Percentiles rank a stretch among this genome's conserved stretches.
Evolutionary conservation across 2,888 invertebrate genomes (phyloP).

Genomic region (Serripes groenlandicus): DNA sequence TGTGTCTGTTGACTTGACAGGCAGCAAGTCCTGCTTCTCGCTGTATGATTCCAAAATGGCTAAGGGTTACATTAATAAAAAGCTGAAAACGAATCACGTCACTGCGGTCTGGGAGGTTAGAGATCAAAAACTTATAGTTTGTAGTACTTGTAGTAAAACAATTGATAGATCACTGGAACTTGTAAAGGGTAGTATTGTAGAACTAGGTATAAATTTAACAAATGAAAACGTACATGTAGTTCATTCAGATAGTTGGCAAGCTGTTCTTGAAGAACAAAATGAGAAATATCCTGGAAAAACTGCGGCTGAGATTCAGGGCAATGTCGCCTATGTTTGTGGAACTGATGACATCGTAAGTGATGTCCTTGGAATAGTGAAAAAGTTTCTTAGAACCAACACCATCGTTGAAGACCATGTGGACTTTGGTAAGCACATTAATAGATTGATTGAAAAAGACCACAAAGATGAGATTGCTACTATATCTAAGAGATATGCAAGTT

Average conservation of each 20-base stretch:
- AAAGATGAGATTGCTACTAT: constrained; percentile 47
- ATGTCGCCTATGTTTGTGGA: constrained; percentile 20
- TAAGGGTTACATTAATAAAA: constrained; percentile 42
- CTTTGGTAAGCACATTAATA: constrained; percentile 30
- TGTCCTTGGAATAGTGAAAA: constrained; percentile 35
- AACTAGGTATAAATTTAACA: constrained; percentile 13
- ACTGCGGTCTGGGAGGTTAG: constrained; percentile 49
- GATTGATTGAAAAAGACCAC: constrained; percentile 53
- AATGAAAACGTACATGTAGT: constrained; percentile 1
- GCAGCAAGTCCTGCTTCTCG: not conserved
- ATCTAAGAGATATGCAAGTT: constrained; percentile 19
- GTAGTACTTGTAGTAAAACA: not conserved
- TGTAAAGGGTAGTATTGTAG: constrained; percentile 17
- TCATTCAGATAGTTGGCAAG: constrained; percentile 34
- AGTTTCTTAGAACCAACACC: constrained; percentile 58
- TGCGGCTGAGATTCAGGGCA: not conserved
- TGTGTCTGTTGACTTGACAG: not conserved
- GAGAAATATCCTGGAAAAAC: constrained; percentile 15
- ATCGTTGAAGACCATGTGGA: constrained; percentile 29
- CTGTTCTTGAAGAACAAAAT: constrained; percentile 8
- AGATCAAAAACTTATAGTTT: constrained; percentile 9
- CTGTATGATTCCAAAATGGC: constrained; percentile 26
- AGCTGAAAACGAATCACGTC: constrained; percentile 29
- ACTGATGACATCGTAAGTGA: constrained; percentile 47
- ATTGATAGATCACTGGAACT: constrained; percentile 9